Base-by-base conservation (phyloP, 2,797 vertebrate species). In the Sebastolobus altivelis region DNA sequence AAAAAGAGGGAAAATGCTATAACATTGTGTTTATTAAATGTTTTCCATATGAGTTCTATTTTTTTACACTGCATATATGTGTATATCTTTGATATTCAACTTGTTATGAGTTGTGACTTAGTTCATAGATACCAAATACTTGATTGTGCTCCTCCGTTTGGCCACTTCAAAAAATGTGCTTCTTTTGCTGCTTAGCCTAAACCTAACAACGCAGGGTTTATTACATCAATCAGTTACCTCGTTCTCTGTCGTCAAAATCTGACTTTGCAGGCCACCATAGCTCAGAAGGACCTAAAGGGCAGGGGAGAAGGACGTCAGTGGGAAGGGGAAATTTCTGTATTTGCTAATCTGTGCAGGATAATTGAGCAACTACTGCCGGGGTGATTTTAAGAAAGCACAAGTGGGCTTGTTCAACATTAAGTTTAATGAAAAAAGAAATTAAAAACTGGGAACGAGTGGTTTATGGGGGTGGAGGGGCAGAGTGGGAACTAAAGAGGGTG, bases 401-500 rank as follows among this genome's bases (percentile, higher is more conserved):
- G 12, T 37, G 13, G 11, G 27, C 33, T 69, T 14, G 25, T 67
- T 81, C 31, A 27, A 54, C 13, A 38, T 11, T 40, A 8, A 54
- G 8, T 13, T 33, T 4, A 20, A 52, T 6, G 65, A n/a, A 49
- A 56, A 37, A 29, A 33, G 35, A 43, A n/a, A 2, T 37, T 3
- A 5, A 62, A 25, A 70, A 81, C 31, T 65, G 52, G 11, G 75
- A 77, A 78, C 7, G 46, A 83, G 69, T 61, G 16, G 75, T 75
- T 73, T 49, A 66, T 56, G 38, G 25, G 71, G 77, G 75, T 67
- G 76, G 80, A 85, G 86, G 68, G 74, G 58, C 72, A 87, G 80
- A 88, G 77, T 89, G 82, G 83, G 87, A 93, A 88, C 67, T 49
- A 46, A 13, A 74, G 58, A 65, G 86, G 72, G 85, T 77, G 69